phyloP scores from a whole-genome alignment of 2,797 vertebrate species.

The Cirrhinus molitorella region DNA sequence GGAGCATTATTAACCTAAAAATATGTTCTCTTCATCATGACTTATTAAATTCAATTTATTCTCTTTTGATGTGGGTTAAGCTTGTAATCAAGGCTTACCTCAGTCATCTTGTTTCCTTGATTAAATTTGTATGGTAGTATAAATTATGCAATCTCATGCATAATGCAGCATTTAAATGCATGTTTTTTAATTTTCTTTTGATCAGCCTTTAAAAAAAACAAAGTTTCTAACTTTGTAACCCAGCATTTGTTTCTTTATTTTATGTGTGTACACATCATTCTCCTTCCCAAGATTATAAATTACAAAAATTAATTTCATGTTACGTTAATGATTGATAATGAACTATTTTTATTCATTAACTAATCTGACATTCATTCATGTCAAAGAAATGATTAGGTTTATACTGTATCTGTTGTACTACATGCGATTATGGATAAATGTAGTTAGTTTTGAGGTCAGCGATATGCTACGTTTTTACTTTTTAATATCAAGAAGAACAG shows the following conservation, averaged over 20 bases:
- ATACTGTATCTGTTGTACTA: neutral
- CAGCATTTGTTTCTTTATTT: conserved; percentile 31
- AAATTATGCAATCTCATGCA: conserved; percentile 89
- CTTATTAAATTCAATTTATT: conserved; percentile 77
- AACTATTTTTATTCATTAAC: neutral
- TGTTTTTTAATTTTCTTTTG: conserved; percentile 74
- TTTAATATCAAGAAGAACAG: neutral
- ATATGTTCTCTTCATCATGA: conserved; percentile 52
- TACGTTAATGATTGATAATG: neutral
- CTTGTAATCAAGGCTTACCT: conserved; percentile 81
- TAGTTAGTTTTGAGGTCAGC: neutral
- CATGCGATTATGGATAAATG: neutral
- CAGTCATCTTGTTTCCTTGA: conserved; percentile 86
- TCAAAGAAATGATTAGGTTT: neutral
- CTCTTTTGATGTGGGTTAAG: conserved; percentile 77
- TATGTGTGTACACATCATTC: neutral
- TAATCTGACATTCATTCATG: neutral
- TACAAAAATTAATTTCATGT: neutral
- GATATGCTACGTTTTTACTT: neutral
- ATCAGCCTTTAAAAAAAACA: conserved; percentile 68
- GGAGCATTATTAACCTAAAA: conserved; percentile 54
- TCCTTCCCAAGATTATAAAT: neutral
- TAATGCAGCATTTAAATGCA: conserved; percentile 86
- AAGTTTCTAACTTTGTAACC: conserved; percentile 66
- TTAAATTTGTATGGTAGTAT: conserved; percentile 88